Evolutionary conservation across 2,888 invertebrate species (phyloP).

Genomic region (Cantharis rustica): DNA sequence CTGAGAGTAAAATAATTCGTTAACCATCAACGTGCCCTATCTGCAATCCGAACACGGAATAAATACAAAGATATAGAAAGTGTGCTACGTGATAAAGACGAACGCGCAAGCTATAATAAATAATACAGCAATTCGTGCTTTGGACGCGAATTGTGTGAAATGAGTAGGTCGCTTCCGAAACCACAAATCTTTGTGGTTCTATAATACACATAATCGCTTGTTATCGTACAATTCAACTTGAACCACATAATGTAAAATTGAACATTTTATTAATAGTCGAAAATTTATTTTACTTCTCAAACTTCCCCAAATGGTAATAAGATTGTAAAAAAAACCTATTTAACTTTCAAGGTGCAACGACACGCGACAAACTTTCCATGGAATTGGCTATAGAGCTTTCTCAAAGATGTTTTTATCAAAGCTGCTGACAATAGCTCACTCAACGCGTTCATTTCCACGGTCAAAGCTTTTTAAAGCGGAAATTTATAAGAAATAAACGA

Average conservation of each 20-base stretch:
- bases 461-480: constrained; percentile 26
- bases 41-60: constrained; percentile 37
- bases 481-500: constrained; percentile 23
- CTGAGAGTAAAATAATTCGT: constrained; percentile 32
- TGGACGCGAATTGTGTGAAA: constrained; percentile 35
- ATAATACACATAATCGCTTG: constrained; percentile 10
- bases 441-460: constrained; percentile 31
- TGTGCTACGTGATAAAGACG: constrained; percentile 49
- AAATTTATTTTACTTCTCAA: background rate
- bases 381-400: constrained; percentile 28
- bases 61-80: constrained; percentile 48
- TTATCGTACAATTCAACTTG: background rate
- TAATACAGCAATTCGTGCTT: constrained; percentile 47
- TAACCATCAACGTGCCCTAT: constrained; percentile 38
- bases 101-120: constrained; percentile 47
- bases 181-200: constrained; percentile 30
- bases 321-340: constrained; percentile 12
- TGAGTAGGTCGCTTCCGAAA: constrained; percentile 23
- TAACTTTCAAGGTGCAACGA: constrained; percentile 28
- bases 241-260: constrained; percentile 7
- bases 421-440: constrained; percentile 33
- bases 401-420: constrained; percentile 32
- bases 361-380: constrained; percentile 29
- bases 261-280: background rate
- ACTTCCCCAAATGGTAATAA: background rate